Base-by-base conservation (phyloP, 2,888 invertebrate species). In the Drosophila algonquin region DNA sequence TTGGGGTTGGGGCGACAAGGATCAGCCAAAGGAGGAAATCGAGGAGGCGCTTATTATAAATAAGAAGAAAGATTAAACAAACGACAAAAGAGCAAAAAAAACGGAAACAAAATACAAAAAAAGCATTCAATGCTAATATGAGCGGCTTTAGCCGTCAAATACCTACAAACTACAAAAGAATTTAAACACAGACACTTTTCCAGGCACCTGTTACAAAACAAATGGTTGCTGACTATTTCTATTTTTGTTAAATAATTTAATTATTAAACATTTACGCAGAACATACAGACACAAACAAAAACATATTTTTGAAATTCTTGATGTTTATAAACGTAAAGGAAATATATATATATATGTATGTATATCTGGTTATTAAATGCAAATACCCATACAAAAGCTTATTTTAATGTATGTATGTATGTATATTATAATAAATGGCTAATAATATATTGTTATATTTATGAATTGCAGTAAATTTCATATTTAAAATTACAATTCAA, bases 41-140 rank as follows among this genome's bases (percentile, higher is more conserved):
- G 92, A 93, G 32, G 92, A 94, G 18, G 94, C 94, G 27, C 92
- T 94, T 59, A 93, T 94, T 71, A 94, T 94, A 77, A 93, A 94
- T 80, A 93, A 93, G 56, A 94, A 94, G n/a, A 7, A 14, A 40
- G 40, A 40, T n/a, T 40, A 40, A 2, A 2, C 40, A n/a, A 7
- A 40, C 10, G 12, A 40, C 40, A 14, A 40, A 40, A 21, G 3
- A 21, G 21, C 3, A 21, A 40, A 40, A 40, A 7, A 1, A 6
- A 40, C 2, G 2, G 14, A 40, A 40, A 14, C 6, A 40, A 7
- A n/a, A 14, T 3, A 32, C 4, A 12, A 12, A 35, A 40, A 14
- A n/a, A n/a, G 40, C 40, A 40, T 40, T 14, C 40, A 40, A 40
- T 40, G 40, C 40, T 40, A n/a, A 40, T n/a, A 40, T n/a, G 40